Percentiles rank a stretch among this genome's conserved stretches.
Evolutionary conservation across 2,797 vertebrate species (phyloP).

Genomic region (Etheostoma perlongum): DNA sequence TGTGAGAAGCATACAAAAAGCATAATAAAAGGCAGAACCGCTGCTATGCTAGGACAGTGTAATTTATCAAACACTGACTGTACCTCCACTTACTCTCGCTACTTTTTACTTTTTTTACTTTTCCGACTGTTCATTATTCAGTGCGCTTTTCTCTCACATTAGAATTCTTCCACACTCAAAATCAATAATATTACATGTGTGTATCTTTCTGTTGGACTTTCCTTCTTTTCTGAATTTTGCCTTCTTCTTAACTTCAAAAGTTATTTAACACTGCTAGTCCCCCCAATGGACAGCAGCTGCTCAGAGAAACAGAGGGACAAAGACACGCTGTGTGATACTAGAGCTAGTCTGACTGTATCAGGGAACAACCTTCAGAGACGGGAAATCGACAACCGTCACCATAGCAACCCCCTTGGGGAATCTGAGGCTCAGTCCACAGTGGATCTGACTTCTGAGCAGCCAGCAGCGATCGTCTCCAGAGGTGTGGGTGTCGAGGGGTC

Average conservation of each 20-base stretch:
- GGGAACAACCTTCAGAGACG: constrained; percentile 58
- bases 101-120: too few relatives aligned
- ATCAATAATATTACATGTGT: neutral
- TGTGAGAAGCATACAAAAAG: constrained; percentile 46
- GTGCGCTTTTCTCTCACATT: neutral
- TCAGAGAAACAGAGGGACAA: constrained; percentile 43
- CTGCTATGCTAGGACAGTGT: constrained; percentile 4
- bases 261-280: neutral
- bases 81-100: constrained; percentile 9
- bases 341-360: constrained; percentile 60
- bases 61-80: constrained; percentile 26
- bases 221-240: constrained; percentile 2
- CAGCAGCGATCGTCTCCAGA: constrained; percentile 29
- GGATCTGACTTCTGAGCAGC: constrained; percentile 55
- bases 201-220: neutral
- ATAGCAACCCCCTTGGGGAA: constrained; percentile 68
- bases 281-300: constrained; percentile 14
- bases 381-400: constrained; percentile 59
- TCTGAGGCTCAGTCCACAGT: constrained; percentile 42
- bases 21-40: constrained; percentile 23
- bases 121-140: constrained; percentile 14
- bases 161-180: constrained; percentile 13
- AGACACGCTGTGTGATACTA: constrained; percentile 57
- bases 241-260: constrained; percentile 17
- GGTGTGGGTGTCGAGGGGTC: constrained; percentile 49